Evolutionary conservation across 2,888 invertebrate species (phyloP).

Genomic region (Macroteleia sp.): DNA sequence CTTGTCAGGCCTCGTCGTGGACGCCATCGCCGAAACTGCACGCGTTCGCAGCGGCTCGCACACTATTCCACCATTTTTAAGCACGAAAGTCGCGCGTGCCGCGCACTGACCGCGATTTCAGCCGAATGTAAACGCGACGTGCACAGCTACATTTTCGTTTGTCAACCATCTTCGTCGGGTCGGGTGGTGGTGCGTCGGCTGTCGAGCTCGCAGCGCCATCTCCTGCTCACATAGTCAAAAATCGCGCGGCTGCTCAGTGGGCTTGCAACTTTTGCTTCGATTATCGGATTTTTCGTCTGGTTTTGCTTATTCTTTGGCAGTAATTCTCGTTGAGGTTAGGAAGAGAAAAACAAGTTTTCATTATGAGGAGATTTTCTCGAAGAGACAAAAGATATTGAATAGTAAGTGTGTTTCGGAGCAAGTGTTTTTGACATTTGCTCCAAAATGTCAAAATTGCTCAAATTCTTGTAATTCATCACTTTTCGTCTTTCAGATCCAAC

Average conservation of each 20-base stretch:
- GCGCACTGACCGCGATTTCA: slow-evolving; percentile 79
- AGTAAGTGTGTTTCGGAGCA: no score
- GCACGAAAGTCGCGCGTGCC: slow-evolving; percentile 74
- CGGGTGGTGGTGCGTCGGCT: slow-evolving; percentile 47
- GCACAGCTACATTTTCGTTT: slow-evolving; percentile 83
- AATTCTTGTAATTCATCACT: no score
- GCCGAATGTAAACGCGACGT: slow-evolving; percentile 81
- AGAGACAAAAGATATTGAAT: no score
- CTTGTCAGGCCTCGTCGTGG: slow-evolving; percentile 82
- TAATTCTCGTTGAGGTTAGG: no score
- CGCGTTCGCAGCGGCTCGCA: slow-evolving; percentile 61
- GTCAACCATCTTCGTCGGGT: slow-evolving; percentile 80
- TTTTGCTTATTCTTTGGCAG: no score
- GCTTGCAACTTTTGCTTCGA: neutral
- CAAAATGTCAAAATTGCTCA: no score
- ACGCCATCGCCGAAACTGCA: slow-evolving; percentile 74
- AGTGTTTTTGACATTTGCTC: no score
- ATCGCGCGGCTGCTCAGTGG: slow-evolving; percentile 24
- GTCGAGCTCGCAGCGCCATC: slow-evolving; percentile 37
- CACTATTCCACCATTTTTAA: slow-evolving; percentile 75
- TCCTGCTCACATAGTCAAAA: neutral
- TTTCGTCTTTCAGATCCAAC: no score
- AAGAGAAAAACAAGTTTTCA: no score
- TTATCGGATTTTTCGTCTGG: no score
- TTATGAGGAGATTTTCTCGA: no score